These are phyloP conservation scores for Belonocnema kinseyi DNA, from an alignment of 1,140 invertebrate genomes.

Conservation along the genomic window DNA sequence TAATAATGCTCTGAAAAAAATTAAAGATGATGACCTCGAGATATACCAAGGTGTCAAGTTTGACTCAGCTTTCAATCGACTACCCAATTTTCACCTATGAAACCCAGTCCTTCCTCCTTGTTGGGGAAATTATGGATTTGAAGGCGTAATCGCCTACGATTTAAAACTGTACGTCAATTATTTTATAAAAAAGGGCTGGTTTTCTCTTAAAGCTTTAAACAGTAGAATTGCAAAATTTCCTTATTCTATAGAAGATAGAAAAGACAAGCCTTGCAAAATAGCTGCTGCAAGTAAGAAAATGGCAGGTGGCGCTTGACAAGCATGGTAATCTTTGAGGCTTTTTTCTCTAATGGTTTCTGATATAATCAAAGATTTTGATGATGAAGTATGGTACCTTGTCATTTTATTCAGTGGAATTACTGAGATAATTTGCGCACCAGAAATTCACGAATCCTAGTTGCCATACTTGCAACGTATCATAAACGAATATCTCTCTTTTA, in stretches of 20 bases:
- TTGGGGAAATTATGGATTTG: conserved; percentile 41
- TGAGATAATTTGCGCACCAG: conserved; percentile 11
- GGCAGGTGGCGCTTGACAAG: conserved; percentile 17
- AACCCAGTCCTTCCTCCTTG: conserved; percentile 40
- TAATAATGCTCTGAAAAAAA: conserved; percentile 26
- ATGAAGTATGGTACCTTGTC: conserved; percentile 34
- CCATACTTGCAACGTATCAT: not conserved
- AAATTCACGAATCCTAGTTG: conserved; percentile 10
- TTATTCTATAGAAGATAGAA: not conserved
- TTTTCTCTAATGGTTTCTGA: conserved; percentile 25
- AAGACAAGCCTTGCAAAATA: conserved; percentile 1
- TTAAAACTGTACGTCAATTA: conserved; percentile 35
- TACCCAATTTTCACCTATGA: conserved; percentile 40
- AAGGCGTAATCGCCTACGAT: conserved; percentile 43
- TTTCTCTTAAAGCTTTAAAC: conserved; percentile 35
- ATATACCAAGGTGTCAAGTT: conserved; percentile 29
- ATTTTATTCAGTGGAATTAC: conserved; percentile 17
- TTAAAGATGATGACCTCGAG: conserved; percentile 24
- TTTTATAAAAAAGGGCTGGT: conserved; percentile 40
- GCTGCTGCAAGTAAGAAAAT: conserved; percentile 1
- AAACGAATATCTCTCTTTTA: conserved; percentile 28
- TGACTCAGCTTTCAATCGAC: conserved; percentile 38
- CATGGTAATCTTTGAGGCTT: conserved; percentile 19
- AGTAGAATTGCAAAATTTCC: not conserved
- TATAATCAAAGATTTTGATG: conserved; percentile 30